Base-by-base conservation (phyloP, 2,113 vertebrate species). In the Helogale parvula region DNA sequence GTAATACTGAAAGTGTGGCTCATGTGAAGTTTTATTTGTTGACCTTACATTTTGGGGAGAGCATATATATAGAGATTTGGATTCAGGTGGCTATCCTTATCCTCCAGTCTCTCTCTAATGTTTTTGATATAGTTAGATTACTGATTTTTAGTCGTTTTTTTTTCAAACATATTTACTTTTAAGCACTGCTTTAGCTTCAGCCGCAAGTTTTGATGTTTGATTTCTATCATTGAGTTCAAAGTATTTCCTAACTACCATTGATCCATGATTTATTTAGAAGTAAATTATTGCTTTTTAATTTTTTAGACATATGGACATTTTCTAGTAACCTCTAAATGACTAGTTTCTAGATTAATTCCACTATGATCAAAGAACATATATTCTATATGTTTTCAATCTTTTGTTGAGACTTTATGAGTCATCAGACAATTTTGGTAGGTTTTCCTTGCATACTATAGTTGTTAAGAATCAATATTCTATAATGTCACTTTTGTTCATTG, bases 261-360 rank as follows among this genome's bases (percentile, higher is more conserved):
- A 91, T 74, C 17, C 35, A 90, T 91, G 33, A 89, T 57, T 86
- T 92, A 83, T 76, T 76, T 93, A 90, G 21, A 45, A 87, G 12
- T 57, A 10, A 88, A 50, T 66, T 86, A 23, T 71, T 81, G 87
- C 77, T 84, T 63, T 45, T 45, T 14, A 38, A 85, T 71, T 85
- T 90, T 54, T 89, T 47, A 86, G 33, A 65, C 3, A 68, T 80
- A 90, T 76, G 45, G 25, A 65, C 38, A 87, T 35, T 88, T 82
- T 77, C 27, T 23, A 81, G 27, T 82, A 21, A 57, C 63, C 25
- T 52, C 16, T 45, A 2, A 82, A 33, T 72, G 57, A 82, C 35
- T 87, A 47, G n/a, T 83, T 80, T 80, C 66, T 45, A 60, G 66
- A 50, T 60, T 41, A 65, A 92, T 50, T 95, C 31, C 50, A 69